phyloP scores from a whole-genome alignment of 23 tunicate genomes.

The Diplosoma virens region DNA sequence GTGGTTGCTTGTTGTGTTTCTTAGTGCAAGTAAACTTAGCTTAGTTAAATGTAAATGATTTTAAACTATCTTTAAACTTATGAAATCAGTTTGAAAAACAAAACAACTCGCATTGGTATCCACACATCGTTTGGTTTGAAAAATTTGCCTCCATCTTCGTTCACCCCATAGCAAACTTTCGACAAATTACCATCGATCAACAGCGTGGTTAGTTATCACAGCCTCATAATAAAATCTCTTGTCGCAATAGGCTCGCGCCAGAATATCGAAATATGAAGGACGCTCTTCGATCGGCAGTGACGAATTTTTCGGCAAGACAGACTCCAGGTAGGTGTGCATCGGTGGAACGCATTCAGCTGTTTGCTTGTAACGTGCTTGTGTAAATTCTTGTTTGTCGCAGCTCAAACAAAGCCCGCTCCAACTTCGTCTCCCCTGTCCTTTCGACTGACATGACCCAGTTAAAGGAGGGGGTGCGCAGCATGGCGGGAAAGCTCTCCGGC shows the following conservation, averaged over 20 bases:
- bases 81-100: no score
- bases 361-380: not conserved
- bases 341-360: not conserved
- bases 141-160: no score
- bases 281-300: constrained; percentile 42
- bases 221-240: no score
- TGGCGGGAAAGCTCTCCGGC: constrained; percentile 72
- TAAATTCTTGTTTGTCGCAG: not conserved
- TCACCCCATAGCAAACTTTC: no score
- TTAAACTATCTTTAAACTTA: no score
- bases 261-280: constrained; percentile 55
- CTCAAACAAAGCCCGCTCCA: not conserved
- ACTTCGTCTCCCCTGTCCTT: constrained; percentile 6
- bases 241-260: constrained; percentile 54
- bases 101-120: no score
- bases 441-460: constrained; percentile 71
- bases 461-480: constrained; percentile 61
- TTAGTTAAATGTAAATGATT: no score
- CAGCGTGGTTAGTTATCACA: no score
- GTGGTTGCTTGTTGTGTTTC: no score
- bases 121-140: no score
- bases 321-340: not conserved
- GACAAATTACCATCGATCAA: no score
- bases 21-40: no score
- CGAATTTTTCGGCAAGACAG: constrained; percentile 40